Conservation (phyloP, 2,888 invertebrate species). For the Lepidochrysops patricia region DNA sequence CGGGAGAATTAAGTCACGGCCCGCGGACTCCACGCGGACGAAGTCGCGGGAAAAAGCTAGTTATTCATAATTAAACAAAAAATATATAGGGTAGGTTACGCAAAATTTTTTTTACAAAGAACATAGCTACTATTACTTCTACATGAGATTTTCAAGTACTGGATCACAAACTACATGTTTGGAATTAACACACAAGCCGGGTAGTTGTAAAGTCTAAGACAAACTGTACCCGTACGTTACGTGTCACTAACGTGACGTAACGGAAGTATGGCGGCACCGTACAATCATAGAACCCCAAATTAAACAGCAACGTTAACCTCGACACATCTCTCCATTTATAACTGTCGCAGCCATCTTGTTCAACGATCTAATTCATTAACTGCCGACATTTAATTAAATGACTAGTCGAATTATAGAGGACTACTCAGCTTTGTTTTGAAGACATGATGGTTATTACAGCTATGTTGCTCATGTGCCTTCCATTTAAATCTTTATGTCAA, state of each 20-base stretch:
- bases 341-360: conserved; percentile 5
- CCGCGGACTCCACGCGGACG: too few relatives aligned
- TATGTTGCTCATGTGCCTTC: neutral
- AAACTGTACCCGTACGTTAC: neutral
- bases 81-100: too few relatives aligned
- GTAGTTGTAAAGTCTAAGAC: neutral
- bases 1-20: too few relatives aligned
- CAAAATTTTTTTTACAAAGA: too few relatives aligned
- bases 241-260: neutral
- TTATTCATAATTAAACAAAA: too few relatives aligned
- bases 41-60: too few relatives aligned
- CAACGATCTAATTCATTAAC: conserved; percentile 5
- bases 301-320: conserved; percentile 5
- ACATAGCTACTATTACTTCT: too few relatives aligned
- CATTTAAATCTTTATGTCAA: neutral
- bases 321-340: conserved; percentile 5
- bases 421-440: neutral
- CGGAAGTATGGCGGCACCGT: neutral
- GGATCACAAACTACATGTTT: too few relatives aligned
- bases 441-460: neutral
- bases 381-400: conserved; percentile 5
- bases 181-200: neutral
- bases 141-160: neutral
- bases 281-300: neutral
- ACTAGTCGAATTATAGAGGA: neutral